Conservation (phyloP, 2,113 vertebrate species). For the Atlantisia rogersi region DNA sequence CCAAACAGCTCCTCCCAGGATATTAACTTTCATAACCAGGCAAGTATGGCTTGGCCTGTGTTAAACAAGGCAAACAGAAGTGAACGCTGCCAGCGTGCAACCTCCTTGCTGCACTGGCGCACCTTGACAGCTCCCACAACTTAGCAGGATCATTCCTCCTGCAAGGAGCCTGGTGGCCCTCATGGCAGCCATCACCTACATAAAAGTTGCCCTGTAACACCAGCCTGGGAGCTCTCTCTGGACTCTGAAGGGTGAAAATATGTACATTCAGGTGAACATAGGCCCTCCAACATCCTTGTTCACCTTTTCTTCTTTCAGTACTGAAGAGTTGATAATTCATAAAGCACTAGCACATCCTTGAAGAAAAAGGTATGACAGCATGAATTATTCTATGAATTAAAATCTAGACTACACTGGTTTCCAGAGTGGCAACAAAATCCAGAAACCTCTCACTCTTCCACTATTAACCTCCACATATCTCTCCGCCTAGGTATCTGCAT, state of each 20-base stretch:
- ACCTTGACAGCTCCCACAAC: accelerated
- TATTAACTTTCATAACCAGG: background rate
- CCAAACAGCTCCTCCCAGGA: background rate
- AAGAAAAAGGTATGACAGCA: background rate
- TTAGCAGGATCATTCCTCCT: background rate
- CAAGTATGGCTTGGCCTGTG: background rate
- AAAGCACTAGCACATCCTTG: background rate
- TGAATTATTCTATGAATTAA: background rate
- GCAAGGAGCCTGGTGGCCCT: background rate
- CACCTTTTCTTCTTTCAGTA: background rate
- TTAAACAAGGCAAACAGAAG: background rate
- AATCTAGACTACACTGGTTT: background rate
- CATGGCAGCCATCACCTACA: accelerated
- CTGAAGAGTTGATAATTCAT: background rate
- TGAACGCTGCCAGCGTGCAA: accelerated
- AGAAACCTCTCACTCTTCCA: background rate
- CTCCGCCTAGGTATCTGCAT: background rate
- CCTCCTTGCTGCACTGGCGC: accelerated
- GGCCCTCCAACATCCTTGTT: accelerated
- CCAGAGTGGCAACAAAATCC: background rate
- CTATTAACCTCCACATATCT: background rate
- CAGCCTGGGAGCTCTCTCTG: background rate
- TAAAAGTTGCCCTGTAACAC: background rate
- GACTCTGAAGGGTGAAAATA: background rate
- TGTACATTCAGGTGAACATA: background rate